Conservation (phyloP, 2,113 vertebrate species). For the Acrocephalus kingi region DNA sequence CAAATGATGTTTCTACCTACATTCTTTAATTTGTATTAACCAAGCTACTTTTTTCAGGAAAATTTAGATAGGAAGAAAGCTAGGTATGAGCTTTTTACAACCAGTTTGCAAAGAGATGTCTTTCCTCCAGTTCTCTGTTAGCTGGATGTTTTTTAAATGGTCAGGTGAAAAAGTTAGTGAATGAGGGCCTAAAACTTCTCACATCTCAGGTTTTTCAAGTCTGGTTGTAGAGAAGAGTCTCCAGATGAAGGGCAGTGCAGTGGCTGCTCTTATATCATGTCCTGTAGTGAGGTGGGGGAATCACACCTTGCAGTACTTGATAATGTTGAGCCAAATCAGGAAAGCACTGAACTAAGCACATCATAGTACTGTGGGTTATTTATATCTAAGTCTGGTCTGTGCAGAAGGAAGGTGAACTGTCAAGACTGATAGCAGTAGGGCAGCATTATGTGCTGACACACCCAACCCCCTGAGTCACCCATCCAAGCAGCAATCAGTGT, state of each 20-base stretch:
- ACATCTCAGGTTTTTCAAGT: not conserved
- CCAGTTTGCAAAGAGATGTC: not conserved
- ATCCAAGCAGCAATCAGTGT: not conserved
- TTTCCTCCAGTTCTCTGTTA: not conserved
- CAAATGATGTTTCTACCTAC: not conserved
- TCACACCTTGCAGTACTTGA: not conserved
- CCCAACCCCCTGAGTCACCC: not conserved
- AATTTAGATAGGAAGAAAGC: not conserved
- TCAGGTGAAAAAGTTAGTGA: not conserved
- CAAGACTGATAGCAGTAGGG: not conserved
- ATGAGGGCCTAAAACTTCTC: not conserved
- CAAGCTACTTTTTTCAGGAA: not conserved
- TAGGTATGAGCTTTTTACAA: not conserved
- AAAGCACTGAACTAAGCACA: not conserved
- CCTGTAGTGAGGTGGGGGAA: not conserved
- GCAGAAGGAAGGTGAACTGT: not conserved
- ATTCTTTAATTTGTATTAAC: not conserved
- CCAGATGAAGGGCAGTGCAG: not conserved
- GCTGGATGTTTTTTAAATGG: not conserved
- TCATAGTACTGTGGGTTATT: not conserved
- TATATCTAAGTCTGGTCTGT: not conserved
- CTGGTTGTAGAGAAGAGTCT: not conserved
- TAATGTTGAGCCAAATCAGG: not conserved
- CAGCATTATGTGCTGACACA: not conserved
- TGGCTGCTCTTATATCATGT: not conserved